These are phyloP conservation scores for Lamproptera curius DNA, from an alignment of 2,888 invertebrate species.

Conservation along the genomic window DNA sequence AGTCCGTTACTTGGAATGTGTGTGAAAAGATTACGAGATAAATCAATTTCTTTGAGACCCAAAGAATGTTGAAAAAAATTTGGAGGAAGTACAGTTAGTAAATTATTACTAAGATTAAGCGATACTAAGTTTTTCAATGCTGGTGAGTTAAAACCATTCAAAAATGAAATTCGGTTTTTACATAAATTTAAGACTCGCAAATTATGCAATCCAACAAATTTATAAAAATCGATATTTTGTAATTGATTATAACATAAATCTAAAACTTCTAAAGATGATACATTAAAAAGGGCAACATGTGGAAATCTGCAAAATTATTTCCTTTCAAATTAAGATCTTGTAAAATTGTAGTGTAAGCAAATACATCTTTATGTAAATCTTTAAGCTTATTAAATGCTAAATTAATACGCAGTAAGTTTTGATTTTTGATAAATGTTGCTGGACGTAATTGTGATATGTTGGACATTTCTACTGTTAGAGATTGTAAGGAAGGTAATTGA, in stretches of 20 bases:
- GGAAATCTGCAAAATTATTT: slow-evolving; percentile 86
- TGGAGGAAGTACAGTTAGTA: slow-evolving; percentile 85
- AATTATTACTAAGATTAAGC: slow-evolving; percentile 87
- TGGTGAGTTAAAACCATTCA: slow-evolving; percentile 87
- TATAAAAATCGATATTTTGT: slow-evolving; percentile 85
- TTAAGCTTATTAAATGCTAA: slow-evolving; percentile 84
- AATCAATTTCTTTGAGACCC: slow-evolving; percentile 84
- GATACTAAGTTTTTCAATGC: slow-evolving; percentile 85
- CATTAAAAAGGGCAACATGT: slow-evolving; percentile 86
- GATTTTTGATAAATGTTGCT: slow-evolving; percentile 86
- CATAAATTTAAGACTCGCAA: slow-evolving; percentile 86
- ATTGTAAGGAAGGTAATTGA: slow-evolving; percentile 87
- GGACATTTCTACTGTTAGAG: slow-evolving; percentile 83
- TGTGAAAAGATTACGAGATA: slow-evolving; percentile 87
- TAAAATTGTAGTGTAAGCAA: slow-evolving; percentile 84
- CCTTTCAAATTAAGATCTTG: slow-evolving; percentile 86
- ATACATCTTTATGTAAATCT: slow-evolving; percentile 84
- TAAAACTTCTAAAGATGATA: slow-evolving; percentile 85
- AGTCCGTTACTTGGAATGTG: slow-evolving; percentile 88
- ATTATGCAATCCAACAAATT: slow-evolving; percentile 85
- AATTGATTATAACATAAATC: slow-evolving; percentile 84
- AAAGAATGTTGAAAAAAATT: slow-evolving; percentile 88
- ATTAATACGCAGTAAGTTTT: slow-evolving; percentile 85
- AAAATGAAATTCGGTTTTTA: slow-evolving; percentile 84
- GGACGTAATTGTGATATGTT: slow-evolving; percentile 83